Conservation (phyloP, 2,888 invertebrate species). For the Rotaria magnacalcarata region DNA sequence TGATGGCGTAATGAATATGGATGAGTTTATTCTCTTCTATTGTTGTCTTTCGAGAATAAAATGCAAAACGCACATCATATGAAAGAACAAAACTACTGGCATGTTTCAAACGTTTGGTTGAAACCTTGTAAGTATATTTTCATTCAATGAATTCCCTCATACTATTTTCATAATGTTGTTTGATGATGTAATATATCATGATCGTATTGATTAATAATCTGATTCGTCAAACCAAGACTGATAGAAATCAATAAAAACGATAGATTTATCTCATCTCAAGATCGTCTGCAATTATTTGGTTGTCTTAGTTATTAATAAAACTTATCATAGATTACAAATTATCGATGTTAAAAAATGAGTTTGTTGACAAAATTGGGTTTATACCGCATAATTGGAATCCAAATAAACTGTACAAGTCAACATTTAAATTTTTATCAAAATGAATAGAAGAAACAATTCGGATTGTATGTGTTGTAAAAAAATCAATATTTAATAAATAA, state of each 20-base stretch:
- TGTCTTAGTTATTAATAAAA: background rate
- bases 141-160: background rate
- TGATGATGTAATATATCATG: background rate
- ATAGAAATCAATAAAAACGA: background rate
- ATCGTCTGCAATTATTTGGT: background rate
- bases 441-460: no score
- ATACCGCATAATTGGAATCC: background rate
- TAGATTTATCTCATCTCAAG: background rate
- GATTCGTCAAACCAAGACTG: background rate
- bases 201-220: background rate
- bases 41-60: background rate
- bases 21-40: background rate
- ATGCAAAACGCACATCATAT: background rate
- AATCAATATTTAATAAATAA: no score
- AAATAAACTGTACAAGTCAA: no score
- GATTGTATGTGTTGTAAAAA: no score
- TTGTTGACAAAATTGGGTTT: background rate
- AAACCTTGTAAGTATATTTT: background rate
- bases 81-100: background rate
- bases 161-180: background rate
- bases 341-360: background rate
- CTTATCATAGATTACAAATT: background rate
- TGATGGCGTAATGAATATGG: background rate
- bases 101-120: background rate
- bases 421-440: no score